Base-by-base conservation (phyloP, 2,797 vertebrate genomes). In the Aulostomus chinensis region DNA sequence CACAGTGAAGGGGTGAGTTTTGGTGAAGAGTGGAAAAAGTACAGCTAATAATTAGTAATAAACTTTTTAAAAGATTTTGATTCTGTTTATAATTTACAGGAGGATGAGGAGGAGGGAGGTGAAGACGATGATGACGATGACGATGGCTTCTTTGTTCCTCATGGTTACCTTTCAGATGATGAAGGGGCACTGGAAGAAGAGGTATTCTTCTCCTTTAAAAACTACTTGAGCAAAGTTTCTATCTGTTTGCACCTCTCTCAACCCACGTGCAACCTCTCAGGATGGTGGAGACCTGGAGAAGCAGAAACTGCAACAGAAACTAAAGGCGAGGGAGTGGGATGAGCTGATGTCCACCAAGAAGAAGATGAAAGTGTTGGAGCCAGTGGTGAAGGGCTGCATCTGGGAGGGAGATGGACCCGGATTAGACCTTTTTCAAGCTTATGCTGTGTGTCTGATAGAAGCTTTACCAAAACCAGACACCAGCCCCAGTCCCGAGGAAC, bases 131-230 rank as follows among this genome's bases (percentile, higher is more conserved):
- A 98, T 2, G 95, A 96, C 0, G 96, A 98, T 0, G 95, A 98
- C 0, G 97, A 99, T 35, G 97, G 96, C 1, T 99, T 99, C 78
- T 98, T 98, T 73, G 97, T 99, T 38, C 97, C 97, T 71, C 97
- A 99, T 49, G 97, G 97, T 62, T 99, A 99, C 78, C 90, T 99
- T 26, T 99, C 97, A 26, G 95, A 99, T 35, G 97, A 96, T n/a
- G 97, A 99, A 81, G 96, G 95, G 1, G 96, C 88, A 3, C 78
- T 87, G 55, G 91, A 91, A 39, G 91, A 91, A 62, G 96, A 88
- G 90, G 91, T 91, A 74, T 1, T 29, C 21, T 22, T 50, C 1
- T 20, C 26, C 22, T 46, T 1, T 18, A 10, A 25, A 20, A 40
- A 50, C 35, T 45, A 39, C 2, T 8, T 3, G 2, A 3, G 11